Percentiles rank a stretch among this genome's conserved stretches.
These are phyloP conservation scores for Cirrhinus molitorella DNA, from an alignment of 2,797 vertebrate genomes.

Conservation along the genomic window DNA sequence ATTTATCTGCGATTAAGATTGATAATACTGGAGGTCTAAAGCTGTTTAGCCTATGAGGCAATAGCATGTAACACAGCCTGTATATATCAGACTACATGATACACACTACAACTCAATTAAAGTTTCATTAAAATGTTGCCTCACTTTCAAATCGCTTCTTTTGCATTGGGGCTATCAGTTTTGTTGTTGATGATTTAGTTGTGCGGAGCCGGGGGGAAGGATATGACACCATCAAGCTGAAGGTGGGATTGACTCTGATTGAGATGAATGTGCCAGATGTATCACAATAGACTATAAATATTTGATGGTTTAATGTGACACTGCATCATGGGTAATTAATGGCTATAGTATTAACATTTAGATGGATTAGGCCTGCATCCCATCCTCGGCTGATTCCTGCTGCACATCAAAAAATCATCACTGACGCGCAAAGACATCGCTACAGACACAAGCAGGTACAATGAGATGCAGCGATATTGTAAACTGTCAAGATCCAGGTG, in stretches of 20 bases:
- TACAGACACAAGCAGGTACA: slow-evolving; percentile 25
- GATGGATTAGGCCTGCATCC: slow-evolving; percentile 42
- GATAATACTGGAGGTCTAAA: not conserved
- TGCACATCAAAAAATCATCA: slow-evolving; percentile 33
- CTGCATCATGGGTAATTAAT: slow-evolving; percentile 46
- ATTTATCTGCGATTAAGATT: slow-evolving; percentile 25
- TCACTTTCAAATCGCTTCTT: slow-evolving; percentile 41
- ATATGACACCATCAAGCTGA: slow-evolving; percentile 29
- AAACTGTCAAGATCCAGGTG: slow-evolving; percentile 36
- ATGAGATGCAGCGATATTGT: slow-evolving; percentile 18
- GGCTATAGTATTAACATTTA: slow-evolving; percentile 40
- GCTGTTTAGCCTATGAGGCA: slow-evolving; percentile 40
- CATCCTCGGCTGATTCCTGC: slow-evolving; percentile 23
- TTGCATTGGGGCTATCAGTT: slow-evolving; percentile 38
- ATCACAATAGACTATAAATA: slow-evolving; percentile 42
- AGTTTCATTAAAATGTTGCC: slow-evolving; percentile 50
- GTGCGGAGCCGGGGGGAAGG: not conserved
- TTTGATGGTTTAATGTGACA: slow-evolving; percentile 42
- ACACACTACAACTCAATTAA: slow-evolving; percentile 37
- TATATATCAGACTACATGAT: slow-evolving; percentile 28
- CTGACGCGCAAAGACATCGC: slow-evolving; percentile 15
- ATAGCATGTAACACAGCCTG: slow-evolving; percentile 25
- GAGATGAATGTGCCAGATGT: slow-evolving; percentile 48
- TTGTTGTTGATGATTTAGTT: slow-evolving; percentile 42
- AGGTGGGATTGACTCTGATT: slow-evolving; percentile 44